Evolutionary conservation across 1,140 invertebrate species (phyloP), one percentile per base, ranked within the genome.

Genomic region (Pteromalus puparum): DNA sequence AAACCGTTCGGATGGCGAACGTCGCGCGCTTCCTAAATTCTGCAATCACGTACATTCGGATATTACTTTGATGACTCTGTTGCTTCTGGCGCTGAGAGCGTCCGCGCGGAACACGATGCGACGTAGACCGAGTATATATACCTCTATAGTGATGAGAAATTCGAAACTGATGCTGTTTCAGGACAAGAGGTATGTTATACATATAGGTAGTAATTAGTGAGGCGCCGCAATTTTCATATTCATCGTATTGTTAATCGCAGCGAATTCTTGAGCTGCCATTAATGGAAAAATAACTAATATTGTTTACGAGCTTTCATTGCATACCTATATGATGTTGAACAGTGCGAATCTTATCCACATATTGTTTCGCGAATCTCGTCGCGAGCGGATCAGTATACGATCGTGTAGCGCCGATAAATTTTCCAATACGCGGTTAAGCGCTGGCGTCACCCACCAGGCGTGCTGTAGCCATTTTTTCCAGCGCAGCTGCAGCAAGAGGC

Each of bases 391-490:
- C 53, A n/a, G 53, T 21, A 21, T 21, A 21, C 72, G 21, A 42
- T 42, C 34, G 34, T 21, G 21, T 7, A 10, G 34, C 34, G 21
- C 15, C 18, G 72, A 74, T 74, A 74, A 74, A 74, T 74, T 74
- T 74, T 74, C 72, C 72, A 74, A 74, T 74, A 74, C 42, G 72
- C 18, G 72, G 28, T 74, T 42, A 38, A 13, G 72, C 5, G 34
- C 18, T 74, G 21, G 34, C 34, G 9, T 18, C 21, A 7, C 53
- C 4, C 53, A 5, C 6, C 30, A 5, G 6, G 28, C 72, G 18
- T 9, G 72, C 72, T n/a, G 15, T 38, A n/a, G 18, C 9, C 34
- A 42, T 74, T 74, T 74, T 42, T 74, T 74, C 9, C 34, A 74
- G 34, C 34, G 53, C 53, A 21, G 21, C 18, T 15, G 34, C 9